Conservation (phyloP, 2,888 invertebrate species). For the Cheilosia impressa region DNA sequence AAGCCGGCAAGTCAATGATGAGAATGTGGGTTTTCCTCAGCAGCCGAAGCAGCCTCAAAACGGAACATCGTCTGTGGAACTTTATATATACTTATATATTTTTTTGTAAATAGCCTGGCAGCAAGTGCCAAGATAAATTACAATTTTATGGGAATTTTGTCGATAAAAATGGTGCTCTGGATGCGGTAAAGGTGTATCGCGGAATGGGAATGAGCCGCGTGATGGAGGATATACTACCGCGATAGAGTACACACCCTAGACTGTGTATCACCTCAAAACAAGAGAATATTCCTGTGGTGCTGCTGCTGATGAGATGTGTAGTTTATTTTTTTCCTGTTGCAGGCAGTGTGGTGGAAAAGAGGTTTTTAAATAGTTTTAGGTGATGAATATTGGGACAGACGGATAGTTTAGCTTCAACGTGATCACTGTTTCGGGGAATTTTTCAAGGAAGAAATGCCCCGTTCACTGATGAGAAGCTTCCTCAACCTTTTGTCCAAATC, state of each 20-base stretch:
- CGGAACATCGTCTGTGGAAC: neutral
- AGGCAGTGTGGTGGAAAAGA: conserved; percentile 23
- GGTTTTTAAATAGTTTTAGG: neutral
- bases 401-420: too few relatives aligned
- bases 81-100: neutral
- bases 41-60: neutral
- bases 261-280: conserved; percentile 58
- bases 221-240: conserved; percentile 15
- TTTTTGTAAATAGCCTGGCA: conserved; percentile 74
- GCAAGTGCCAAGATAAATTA: conserved; percentile 75
- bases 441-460: too few relatives aligned
- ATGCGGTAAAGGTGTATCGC: conserved; percentile 22
- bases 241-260: conserved; percentile 57
- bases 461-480: too few relatives aligned
- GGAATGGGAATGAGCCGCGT: neutral
- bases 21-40: conserved; percentile 44
- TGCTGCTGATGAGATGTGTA: conserved; percentile 57
- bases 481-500: too few relatives aligned
- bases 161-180: conserved; percentile 60
- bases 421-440: too few relatives aligned
- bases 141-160: conserved; percentile 75
- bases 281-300: conserved; percentile 56
- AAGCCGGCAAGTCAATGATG: conserved; percentile 37
- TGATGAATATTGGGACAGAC: too few relatives aligned
- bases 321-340: conserved; percentile 18